phyloP scores from a whole-genome alignment of 2,797 vertebrate species.

The Dendrocincla fuliginosa region DNA sequence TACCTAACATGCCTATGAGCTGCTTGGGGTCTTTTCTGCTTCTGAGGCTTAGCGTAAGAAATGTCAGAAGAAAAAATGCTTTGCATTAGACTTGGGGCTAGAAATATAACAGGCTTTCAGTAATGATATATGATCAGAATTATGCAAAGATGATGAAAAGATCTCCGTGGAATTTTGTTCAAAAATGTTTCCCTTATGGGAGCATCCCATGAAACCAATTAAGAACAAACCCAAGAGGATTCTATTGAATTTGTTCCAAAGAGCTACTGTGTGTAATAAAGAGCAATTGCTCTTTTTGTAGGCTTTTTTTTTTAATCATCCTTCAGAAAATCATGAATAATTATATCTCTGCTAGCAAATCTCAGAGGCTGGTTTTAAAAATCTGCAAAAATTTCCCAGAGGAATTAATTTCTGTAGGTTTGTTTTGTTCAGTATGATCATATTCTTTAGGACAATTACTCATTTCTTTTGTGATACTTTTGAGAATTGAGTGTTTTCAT shows the following conservation, averaged over 20 bases:
- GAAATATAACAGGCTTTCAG: neutral
- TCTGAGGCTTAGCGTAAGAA: neutral
- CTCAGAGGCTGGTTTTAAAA: neutral
- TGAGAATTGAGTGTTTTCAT: neutral
- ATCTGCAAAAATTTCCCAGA: neutral
- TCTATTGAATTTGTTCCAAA: neutral
- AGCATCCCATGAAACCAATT: neutral
- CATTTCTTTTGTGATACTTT: neutral
- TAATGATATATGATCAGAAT: neutral
- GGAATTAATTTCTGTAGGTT: neutral
- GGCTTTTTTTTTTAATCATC: neutral
- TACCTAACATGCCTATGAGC: neutral
- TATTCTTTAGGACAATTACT: neutral
- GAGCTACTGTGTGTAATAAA: neutral
- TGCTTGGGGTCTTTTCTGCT: neutral
- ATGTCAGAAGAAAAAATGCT: neutral
- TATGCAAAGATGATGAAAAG: neutral
- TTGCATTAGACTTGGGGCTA: neutral
- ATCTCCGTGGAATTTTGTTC: slow-evolving; percentile 1
- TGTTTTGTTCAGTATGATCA: neutral
- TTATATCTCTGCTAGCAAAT: neutral
- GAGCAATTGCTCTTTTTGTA: neutral
- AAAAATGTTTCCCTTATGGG: slow-evolving; percentile 3
- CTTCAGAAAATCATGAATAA: neutral
- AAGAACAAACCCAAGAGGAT: neutral